Base-by-base conservation (phyloP, 2,797 vertebrate species). In the Typhlichthys eigenmanni region DNA sequence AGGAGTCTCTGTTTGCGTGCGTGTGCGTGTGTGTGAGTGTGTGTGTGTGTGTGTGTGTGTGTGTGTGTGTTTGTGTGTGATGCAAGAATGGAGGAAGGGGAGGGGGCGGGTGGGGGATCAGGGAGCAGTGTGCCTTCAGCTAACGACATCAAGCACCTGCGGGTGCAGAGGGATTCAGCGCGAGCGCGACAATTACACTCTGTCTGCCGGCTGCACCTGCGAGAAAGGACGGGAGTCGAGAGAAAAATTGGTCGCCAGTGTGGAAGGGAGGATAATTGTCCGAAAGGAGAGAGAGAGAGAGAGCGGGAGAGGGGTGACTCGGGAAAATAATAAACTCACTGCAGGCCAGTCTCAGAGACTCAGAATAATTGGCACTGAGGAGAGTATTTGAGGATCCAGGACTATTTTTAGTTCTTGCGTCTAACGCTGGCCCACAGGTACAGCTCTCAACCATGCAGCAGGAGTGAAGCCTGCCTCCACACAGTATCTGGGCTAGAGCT, bases 371-470 rank as follows among this genome's bases (percentile, higher is more conserved):
- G 61, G 38, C 47, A 13, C 46, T 13, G 32, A 63, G 51, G 62
- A 34, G 10, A 49, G 13, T 55, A 58, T 65, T 60, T 69, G n/a
- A 13, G 29, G 46, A 43, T 62, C 24, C 55, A 19, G 66, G 53
- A 43, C 17, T 45, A 60, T 74, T 66, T 16, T 5, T 66, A 24
- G 50, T 24, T 10, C 11, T 19, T 58, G 47, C 3, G 12, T 68
- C 16, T 64, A 19, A 68, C 60, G 54, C 49, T 29, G 66, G 55
- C 58, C 62, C 58, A 4, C 64, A 66, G 62, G 71, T 74, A 19
- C 64, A 68, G 16, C 24, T 67, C 60, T 9, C 24, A 54, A 59
- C 56, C 56, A 62, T 46, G 64, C 55, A 68, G 58, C 58, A 50
- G 67, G 38, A 52, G 72, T 13, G 56, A 57, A 46, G n/a, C 9